phyloP scores from a whole-genome alignment of 2,888 invertebrate genomes.

The Volucella zonaria region DNA sequence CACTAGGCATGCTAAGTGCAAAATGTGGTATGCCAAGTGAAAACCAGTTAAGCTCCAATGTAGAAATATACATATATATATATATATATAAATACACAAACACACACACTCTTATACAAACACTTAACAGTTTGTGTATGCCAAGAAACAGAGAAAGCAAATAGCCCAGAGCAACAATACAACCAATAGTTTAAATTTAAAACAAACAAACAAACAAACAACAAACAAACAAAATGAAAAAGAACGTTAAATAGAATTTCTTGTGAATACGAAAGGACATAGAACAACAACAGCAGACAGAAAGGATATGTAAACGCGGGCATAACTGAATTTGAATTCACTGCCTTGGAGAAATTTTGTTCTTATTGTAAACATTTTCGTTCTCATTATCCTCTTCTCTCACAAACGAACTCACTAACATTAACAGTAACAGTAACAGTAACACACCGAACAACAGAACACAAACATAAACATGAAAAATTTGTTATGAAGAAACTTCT shows the following conservation, averaged over 20 bases:
- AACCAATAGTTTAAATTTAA: conserved; percentile 63
- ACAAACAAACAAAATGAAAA: conserved; percentile 10
- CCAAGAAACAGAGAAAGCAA: conserved; percentile 50
- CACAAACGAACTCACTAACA: conserved; percentile 12
- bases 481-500: conserved; percentile 39
- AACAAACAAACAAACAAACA: conserved; percentile 27
- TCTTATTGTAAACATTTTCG: not conserved
- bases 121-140: not conserved
- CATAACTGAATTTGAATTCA: conserved; percentile 48
- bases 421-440: not conserved
- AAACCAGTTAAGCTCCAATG: conserved; percentile 69
- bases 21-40: conserved; percentile 65
- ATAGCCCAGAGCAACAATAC: conserved; percentile 49
- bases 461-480: conserved; percentile 35
- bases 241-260: conserved; percentile 16
- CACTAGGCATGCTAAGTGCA: conserved; percentile 76
- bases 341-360: conserved; percentile 60
- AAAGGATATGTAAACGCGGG: conserved; percentile 34
- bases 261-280: conserved; percentile 58
- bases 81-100: conserved; percentile 52
- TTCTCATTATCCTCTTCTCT: conserved; percentile 19
- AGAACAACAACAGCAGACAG: conserved; percentile 42
- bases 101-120: conserved; percentile 45
- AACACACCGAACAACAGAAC: conserved; percentile 2
- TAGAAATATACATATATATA: conserved; percentile 64